Conservation (phyloP, 2,797 vertebrate species). For the Gadopsis bispinosus region DNA sequence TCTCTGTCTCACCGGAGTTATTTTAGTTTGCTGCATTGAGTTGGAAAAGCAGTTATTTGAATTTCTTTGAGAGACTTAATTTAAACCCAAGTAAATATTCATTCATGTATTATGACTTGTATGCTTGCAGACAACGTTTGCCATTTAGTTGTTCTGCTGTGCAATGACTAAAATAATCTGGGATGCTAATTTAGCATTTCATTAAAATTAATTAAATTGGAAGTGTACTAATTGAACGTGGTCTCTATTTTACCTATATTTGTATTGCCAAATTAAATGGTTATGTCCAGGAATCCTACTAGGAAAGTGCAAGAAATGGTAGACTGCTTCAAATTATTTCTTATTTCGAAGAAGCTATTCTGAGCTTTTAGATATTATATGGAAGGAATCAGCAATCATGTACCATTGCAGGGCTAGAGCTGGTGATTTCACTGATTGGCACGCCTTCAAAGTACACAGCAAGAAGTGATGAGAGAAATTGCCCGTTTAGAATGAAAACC, state of each 20-base stretch:
- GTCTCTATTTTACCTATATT: background rate
- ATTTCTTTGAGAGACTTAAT: background rate
- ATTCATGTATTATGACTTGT: background rate
- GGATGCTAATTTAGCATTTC: background rate
- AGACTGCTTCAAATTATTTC: too few species aligned
- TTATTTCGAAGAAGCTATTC: too few species aligned
- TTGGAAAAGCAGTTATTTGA: slow-evolving; percentile 2
- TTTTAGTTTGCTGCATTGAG: slow-evolving; percentile 2
- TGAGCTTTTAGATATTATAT: too few species aligned
- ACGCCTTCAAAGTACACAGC: too few species aligned
- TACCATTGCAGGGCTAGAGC: too few species aligned
- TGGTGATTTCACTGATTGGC: too few species aligned
- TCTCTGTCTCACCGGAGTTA: background rate
- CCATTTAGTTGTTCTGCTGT: background rate
- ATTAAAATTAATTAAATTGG: background rate
- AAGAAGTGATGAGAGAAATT: too few species aligned
- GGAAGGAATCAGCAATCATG: too few species aligned
- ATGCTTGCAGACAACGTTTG: background rate
- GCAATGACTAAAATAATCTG: background rate
- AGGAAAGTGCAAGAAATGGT: background rate
- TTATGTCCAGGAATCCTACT: background rate
- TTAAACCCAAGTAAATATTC: background rate
- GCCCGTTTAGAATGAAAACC: too few species aligned
- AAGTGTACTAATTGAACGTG: background rate
- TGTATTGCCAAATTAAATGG: background rate